Conservation (phyloP, 2,888 invertebrate genomes). For the Oxycera nigricornis region DNA sequence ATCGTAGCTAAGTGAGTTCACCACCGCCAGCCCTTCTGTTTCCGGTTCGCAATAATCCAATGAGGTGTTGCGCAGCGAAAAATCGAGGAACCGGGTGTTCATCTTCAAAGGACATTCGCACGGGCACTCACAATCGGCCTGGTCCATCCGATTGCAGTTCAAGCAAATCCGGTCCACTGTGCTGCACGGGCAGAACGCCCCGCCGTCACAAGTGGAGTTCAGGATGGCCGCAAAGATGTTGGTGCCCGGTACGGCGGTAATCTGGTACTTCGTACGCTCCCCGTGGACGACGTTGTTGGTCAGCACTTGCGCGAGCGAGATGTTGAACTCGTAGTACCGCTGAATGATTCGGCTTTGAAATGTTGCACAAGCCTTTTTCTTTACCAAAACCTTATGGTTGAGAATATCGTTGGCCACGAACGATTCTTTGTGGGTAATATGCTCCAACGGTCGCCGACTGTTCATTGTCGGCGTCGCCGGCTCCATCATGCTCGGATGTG, state of each 20-base stretch:
- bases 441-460: slow-evolving; percentile 76
- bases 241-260: slow-evolving; percentile 81
- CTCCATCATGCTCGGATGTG: slow-evolving; percentile 82
- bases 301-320: slow-evolving; percentile 75
- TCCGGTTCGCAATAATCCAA: slow-evolving; percentile 58
- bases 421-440: slow-evolving; percentile 90
- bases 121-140: slow-evolving; percentile 93
- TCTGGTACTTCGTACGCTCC: slow-evolving; percentile 87
- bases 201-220: slow-evolving; percentile 83
- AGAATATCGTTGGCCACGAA: slow-evolving; percentile 89
- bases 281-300: slow-evolving; percentile 81
- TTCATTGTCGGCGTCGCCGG: slow-evolving; percentile 66
- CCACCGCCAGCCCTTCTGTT: slow-evolving; percentile 52
- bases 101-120: slow-evolving; percentile 79
- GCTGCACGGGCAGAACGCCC: slow-evolving; percentile 91
- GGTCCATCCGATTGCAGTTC: slow-evolving; percentile 93
- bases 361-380: slow-evolving; percentile 83
- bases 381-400: slow-evolving; percentile 82
- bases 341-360: slow-evolving; percentile 86
- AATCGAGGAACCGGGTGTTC: background rate
- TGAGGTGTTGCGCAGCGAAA: background rate
- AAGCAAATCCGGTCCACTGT: slow-evolving; percentile 87
- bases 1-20: slow-evolving; percentile 57
- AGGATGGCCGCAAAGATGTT: slow-evolving; percentile 88
- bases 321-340: slow-evolving; percentile 81